Evolutionary conservation across 1,140 invertebrate species (phyloP), one percentile per base, ranked within the genome.

Genomic region (Hyles vespertilio): DNA sequence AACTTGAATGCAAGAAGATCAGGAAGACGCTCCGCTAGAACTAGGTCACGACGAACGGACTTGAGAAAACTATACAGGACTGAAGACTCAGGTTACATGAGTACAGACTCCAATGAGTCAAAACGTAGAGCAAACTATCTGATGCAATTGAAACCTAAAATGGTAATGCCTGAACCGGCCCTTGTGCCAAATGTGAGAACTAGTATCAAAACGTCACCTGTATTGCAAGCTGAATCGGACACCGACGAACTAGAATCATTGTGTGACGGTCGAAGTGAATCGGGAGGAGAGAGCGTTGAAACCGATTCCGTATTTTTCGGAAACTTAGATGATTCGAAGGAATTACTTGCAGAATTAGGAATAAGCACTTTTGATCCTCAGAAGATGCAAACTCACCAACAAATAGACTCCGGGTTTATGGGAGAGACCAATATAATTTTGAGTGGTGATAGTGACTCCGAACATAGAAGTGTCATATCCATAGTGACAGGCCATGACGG

Each of bases 251-350:
- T 89, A 44, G 89, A 89, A 66, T 89, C 88, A 11, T 58, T 87
- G 6, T 89, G 92, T 36, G 94, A 95, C 63, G 94, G 94, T 4
- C 92, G 93, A 49, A 95, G 95, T 74, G 95, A 96, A 84, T 96
- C 95, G 32, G 95, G 95, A 0, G 95, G 93, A 5, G 95, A 96
- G 73, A 96, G 95, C 77, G 91, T 96, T 10, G 95, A 95, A 58
- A 96, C 95, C 0, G 94, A 96, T 82, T 95, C 94, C n/a, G 94
- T 96, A 6, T 94, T 95, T 69, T 95, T 95, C 69, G 94, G 87
- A 56, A 92, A 90, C 85, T 93, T 90, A 77, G 86, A 87, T 65
- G 93, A 90, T 69, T 79, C 82, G 2, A 85, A 84, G 32, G 72
- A 85, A 60, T 67, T 85, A 48, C 72, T 81, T 10, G 75, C 79